Conservation (phyloP, 2,888 invertebrate genomes). For the Tolmerus cingulatus region DNA sequence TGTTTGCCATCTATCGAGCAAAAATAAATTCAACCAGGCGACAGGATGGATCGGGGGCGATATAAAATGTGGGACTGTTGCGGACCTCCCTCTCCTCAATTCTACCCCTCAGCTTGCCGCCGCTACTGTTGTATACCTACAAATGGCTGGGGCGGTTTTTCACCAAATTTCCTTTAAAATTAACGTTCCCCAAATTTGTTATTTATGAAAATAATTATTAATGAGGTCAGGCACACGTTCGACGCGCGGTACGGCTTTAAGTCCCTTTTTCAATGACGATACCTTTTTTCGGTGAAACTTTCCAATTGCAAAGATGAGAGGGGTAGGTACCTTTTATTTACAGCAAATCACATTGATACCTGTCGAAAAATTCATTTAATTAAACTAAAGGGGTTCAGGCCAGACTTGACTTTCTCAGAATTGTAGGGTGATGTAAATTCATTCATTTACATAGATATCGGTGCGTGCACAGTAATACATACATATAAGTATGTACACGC, state of each 20-base stretch:
- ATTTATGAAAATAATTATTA: constrained; percentile 13
- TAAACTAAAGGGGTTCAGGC: background rate
- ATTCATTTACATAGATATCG: background rate
- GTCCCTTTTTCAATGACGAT: background rate
- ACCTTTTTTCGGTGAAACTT: background rate
- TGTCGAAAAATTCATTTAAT: background rate
- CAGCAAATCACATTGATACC: background rate
- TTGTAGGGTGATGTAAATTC: background rate
- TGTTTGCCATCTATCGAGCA: constrained; percentile 32
- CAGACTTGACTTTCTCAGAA: background rate
- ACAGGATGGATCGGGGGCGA: constrained; percentile 1
- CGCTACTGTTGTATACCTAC: background rate
- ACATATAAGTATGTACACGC: background rate
- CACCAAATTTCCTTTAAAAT: constrained; percentile 28
- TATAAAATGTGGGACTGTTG: background rate
- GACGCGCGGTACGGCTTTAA: background rate
- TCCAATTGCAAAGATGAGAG: background rate
- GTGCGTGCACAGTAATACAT: background rate
- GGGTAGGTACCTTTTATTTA: background rate
- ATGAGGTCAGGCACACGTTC: constrained; percentile 9
- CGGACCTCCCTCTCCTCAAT: background rate
- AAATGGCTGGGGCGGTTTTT: background rate
- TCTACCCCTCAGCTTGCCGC: background rate
- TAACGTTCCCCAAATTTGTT: constrained; percentile 3
- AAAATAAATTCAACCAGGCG: constrained; percentile 14